Evolutionary conservation across 2,797 vertebrate species (phyloP), one percentile per base, ranked within the genome.

Genomic region (Parauchenoglanis ngamensis): DNA sequence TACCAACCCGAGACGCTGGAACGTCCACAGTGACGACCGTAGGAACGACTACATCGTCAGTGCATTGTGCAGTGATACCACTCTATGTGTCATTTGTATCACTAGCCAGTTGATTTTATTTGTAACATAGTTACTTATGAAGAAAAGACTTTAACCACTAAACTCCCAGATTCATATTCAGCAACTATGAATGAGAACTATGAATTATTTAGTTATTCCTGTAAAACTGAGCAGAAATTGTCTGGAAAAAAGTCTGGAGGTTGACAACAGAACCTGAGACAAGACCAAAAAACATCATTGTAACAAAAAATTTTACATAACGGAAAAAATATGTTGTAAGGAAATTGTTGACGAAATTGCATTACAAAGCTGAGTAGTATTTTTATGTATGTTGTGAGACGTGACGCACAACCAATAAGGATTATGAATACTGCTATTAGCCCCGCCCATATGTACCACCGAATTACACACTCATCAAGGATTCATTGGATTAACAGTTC

Each of bases 21-120:
- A 72, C 35, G n/a, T 57, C 49, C 23, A 19, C 67, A 57, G 83
- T 72, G 67, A 84, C 67, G 52, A 56, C 82, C 25, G 65, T 25
- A 65, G 19, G 59, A 35, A 59, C 80, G 19, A 2, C 61, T 17
- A 21, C 40, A 31, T 28, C 23, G 10, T 1, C 5, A 23, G 25
- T 46, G 8, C 10, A 44, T 23, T 31, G 10, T 1, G 13, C 57
- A 81, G 7, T 63, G 13, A 46, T n/a, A 12, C 23, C 2, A 1
- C 21, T 81, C 56, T 44, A 81, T 6, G 11, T 23, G 35, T 72
- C 35, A 12, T 73, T 73, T 13, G 11, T 23, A 73, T 73, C 70
- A 25, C 46, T 25, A 44, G 28, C 25, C 2, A 54, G 15, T 19
- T 31, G 44, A 13, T 49, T 75, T 75, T 13, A 19, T 10, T 12